Evolutionary conservation across 2,113 vertebrate species (phyloP), one percentile per base, ranked within the genome.

Genomic region (Sus scrofa): DNA sequence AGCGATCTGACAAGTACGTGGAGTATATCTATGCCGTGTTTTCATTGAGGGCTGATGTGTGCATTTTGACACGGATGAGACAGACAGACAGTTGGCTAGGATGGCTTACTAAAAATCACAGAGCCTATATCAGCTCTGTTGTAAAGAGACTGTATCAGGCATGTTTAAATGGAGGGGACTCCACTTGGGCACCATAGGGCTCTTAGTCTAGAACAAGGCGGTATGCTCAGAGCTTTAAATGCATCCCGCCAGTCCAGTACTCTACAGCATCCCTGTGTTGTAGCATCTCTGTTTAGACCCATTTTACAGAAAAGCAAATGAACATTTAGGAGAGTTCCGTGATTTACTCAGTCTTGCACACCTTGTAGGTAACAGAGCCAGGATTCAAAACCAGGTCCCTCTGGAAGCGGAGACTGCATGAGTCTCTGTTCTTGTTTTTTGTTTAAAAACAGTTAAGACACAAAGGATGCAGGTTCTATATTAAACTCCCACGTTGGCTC

Each of bases 1-100:
- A 65, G 50, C 85, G 92, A 90, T 85, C 71, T 86, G 94, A 95
- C 84, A 74, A 92, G 56, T 82, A 68, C 70, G 71, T 67, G 71
- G 54, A 91, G 50, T 26, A 22, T 22, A 67, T 54, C 39, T 68
- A 50, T 71, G 82, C 34, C 30, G 30, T 71, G 67, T 73, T 94
- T 82, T n/a, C 44, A 81, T 30, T 75, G 62, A 77, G 26, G 15
- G 27, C 22, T 70, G 52, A 84, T 81, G 34, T 11, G 30, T 75
- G 24, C 30, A 56, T 86, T 73, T 71, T 90, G 95, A 97, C 91
- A 82, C 10, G 0, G 12, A 87, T 81, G 70, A 90, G 79, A 86
- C 22, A 75, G 79, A 86, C 22, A 75, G 56, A 75, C 78, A 12
- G 54, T 91, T 79, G 32, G 32, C 54, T 52, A 37, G 20, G 12